phyloP scores from a whole-genome alignment of 2,113 vertebrate species.

The Pseudorhombus dupliciocellatus region DNA sequence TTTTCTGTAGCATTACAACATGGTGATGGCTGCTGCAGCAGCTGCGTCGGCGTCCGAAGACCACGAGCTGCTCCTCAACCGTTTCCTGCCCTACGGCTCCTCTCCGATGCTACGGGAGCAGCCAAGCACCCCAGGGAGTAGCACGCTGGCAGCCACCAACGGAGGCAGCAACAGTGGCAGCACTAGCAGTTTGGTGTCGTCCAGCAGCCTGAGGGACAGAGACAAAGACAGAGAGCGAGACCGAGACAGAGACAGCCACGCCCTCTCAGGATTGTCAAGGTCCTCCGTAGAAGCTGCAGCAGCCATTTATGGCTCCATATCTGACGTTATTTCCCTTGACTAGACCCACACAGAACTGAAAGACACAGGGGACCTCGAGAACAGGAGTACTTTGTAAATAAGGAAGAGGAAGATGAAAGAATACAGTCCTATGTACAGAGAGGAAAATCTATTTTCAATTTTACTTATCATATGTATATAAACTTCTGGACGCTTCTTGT shows the following conservation, averaged over 20 bases:
- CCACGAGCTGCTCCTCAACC: conserved; percentile 91
- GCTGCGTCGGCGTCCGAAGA: conserved; percentile 91
- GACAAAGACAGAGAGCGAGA: conserved; percentile 85
- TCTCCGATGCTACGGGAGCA: conserved; percentile 95
- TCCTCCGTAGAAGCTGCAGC: conserved; percentile 86
- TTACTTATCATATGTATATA: conserved; percentile 99
- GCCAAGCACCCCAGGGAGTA: conserved; percentile 86
- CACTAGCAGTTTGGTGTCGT: conserved; percentile 95
- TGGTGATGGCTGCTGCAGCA: conserved; percentile 93
- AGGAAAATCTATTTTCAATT: conserved; percentile 99
- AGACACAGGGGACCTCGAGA: conserved; percentile 56
- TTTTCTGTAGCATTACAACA: conserved; percentile 90
- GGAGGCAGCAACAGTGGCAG: conserved; percentile 90
- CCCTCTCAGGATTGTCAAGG: conserved; percentile 83
- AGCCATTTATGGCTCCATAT: conserved; percentile 94
- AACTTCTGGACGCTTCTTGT: conserved; percentile 94
- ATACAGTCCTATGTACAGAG: conserved; percentile 96
- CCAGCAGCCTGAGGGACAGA: conserved; percentile 91
- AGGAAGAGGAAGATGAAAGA: conserved; percentile 73
- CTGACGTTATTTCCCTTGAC: conserved; percentile 98
- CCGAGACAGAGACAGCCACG: conserved; percentile 85
- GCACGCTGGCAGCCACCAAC: conserved; percentile 87
- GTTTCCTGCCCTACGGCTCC: conserved; percentile 94
- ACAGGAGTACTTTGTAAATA: conserved; percentile 78
- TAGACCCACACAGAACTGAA: conserved; percentile 79